These are phyloP conservation scores for Brachylomia viminalis DNA, from an alignment of 2,888 invertebrate genomes.

Conservation along the genomic window DNA sequence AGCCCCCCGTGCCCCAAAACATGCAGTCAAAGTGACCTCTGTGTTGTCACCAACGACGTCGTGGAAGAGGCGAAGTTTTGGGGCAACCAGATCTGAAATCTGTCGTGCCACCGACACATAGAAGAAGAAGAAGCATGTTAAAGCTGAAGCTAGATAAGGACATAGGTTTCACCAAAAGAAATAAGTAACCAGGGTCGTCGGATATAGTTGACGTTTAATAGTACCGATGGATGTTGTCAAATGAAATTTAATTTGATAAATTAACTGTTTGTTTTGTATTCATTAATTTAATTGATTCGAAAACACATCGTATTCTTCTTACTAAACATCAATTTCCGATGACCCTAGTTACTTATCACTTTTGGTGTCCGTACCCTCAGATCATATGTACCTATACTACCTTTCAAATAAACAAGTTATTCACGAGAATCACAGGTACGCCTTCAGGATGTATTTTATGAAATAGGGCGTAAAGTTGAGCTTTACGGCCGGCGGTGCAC, in stretches of 20 bases:
- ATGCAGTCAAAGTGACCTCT: neutral
- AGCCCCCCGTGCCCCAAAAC: neutral
- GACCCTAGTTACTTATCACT: too few species aligned
- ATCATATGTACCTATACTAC: neutral
- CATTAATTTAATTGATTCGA: too few species aligned
- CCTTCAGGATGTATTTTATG: neutral
- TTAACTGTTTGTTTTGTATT: too few species aligned
- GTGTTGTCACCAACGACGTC: too few species aligned
- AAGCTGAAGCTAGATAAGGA: neutral
- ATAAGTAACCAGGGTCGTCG: too few species aligned
- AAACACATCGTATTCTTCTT: too few species aligned
- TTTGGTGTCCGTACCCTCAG: too few species aligned
- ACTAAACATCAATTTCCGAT: too few species aligned
- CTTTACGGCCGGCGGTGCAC: neutral
- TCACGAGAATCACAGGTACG: neutral
- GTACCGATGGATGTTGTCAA: too few species aligned
- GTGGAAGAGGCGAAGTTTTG: neutral
- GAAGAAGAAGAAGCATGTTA: neutral
- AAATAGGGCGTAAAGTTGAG: constrained; percentile 11
- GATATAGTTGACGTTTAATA: too few species aligned
- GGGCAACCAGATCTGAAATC: neutral
- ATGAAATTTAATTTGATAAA: too few species aligned
- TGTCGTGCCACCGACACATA: neutral
- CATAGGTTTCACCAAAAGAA: too few species aligned
- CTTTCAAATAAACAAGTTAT: neutral